A percentile compares a stretch with the other conserved stretches of the same genome.
phyloP scores from a whole-genome alignment of 1,140 invertebrate genomes.

The Spodoptera litura region DNA sequence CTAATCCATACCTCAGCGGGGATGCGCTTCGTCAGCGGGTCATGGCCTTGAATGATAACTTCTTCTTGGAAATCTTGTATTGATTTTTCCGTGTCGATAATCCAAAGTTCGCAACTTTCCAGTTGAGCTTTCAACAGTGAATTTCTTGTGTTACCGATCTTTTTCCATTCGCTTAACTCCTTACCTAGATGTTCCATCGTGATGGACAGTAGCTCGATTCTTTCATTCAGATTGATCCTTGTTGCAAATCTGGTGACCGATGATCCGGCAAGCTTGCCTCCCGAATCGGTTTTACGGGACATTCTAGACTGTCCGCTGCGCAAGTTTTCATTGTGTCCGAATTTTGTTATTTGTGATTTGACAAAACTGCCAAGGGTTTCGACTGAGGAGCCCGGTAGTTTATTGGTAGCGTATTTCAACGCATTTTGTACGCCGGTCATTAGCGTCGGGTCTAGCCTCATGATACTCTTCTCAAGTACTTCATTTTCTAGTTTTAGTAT shows the following conservation, averaged over 20 bases:
- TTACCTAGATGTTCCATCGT: neutral
- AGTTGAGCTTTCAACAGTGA: neutral
- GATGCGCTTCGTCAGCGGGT: neutral
- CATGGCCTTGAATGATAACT: neutral
- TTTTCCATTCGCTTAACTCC: neutral
- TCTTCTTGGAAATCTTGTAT: neutral
- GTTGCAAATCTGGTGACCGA: neutral
- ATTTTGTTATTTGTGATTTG: neutral
- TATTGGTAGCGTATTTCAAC: neutral
- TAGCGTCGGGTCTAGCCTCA: neutral
- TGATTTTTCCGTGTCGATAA: neutral
- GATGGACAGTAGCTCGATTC: neutral
- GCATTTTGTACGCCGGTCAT: neutral
- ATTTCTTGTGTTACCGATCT: neutral
- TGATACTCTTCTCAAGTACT: neutral
- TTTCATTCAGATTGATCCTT: constrained; percentile 1
- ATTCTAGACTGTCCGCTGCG: neutral
- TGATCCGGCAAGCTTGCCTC: neutral
- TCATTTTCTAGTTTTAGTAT: constrained; percentile 10
- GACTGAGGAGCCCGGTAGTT: neutral
- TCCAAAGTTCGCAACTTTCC: neutral
- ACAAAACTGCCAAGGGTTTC: neutral
- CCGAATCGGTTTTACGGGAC: neutral
- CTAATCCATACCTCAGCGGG: neutral
- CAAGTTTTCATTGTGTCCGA: neutral